Percentiles rank a stretch among this genome's conserved stretches.
Evolutionary conservation across 2,113 vertebrate genomes (phyloP).

Genomic region (Forbesichthys agassizii): DNA sequence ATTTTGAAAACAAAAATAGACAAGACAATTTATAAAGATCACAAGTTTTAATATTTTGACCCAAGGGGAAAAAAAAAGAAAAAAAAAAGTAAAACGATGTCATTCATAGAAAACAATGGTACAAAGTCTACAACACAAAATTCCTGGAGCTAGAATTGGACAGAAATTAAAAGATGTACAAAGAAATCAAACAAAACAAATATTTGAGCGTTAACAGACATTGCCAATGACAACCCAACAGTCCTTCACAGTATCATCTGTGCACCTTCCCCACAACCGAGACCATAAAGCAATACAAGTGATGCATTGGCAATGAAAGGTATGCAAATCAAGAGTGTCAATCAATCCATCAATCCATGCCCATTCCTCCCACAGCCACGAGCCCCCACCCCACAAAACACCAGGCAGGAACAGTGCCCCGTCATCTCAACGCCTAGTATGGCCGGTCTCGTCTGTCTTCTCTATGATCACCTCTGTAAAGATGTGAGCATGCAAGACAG

Average conservation of each 20-base stretch:
- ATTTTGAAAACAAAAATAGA: background rate
- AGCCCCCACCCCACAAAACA: slow-evolving; percentile 20
- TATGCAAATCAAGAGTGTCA: slow-evolving; percentile 38
- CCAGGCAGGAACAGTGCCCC: slow-evolving; percentile 50
- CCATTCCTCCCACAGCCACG: background rate
- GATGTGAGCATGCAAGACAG: slow-evolving; percentile 1
- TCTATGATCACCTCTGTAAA: slow-evolving; percentile 76
- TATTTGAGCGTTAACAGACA: slow-evolving; percentile 43
- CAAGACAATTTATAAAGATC: slow-evolving; percentile 54
- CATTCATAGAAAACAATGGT: slow-evolving; percentile 78
- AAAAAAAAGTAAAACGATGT: slow-evolving; percentile 75
- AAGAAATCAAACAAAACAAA: slow-evolving; percentile 61
- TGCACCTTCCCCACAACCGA: slow-evolving; percentile 35
- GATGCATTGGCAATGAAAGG: slow-evolving; percentile 48
- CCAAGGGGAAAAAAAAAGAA: slow-evolving; percentile 3
- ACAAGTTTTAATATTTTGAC: slow-evolving; percentile 73
- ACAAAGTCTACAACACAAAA: slow-evolving; percentile 63
- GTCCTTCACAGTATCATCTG: slow-evolving; percentile 62
- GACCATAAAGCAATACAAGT: slow-evolving; percentile 39
- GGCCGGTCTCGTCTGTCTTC: slow-evolving; percentile 81
- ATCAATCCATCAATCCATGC: slow-evolving; percentile 20
- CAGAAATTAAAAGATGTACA: slow-evolving; percentile 75
- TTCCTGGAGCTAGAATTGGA: slow-evolving; percentile 58
- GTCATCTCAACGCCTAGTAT: slow-evolving; percentile 62
- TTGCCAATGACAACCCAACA: slow-evolving; percentile 39